Percentiles rank a stretch among this genome's conserved stretches.
Evolutionary conservation across 2,797 vertebrate species (phyloP).

Genomic region (Lophius americanus): DNA sequence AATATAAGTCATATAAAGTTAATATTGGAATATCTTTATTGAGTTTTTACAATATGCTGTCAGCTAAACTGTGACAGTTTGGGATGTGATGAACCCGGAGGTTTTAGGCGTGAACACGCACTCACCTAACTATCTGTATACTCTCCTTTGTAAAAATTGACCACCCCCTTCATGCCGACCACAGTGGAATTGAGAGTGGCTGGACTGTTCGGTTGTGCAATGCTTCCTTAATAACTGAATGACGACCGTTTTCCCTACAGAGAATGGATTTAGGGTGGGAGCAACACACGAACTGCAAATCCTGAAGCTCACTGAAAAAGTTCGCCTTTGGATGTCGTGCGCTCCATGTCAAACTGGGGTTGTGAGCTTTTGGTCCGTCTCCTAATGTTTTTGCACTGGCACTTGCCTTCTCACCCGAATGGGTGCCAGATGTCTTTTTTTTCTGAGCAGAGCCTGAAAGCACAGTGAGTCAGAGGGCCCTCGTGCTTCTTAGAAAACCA

Average conservation of each 20-base stretch:
- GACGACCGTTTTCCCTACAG: constrained; percentile 71
- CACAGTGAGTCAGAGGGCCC: constrained; percentile 57
- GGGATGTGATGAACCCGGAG: constrained; percentile 44
- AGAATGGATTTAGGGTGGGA: constrained; percentile 62
- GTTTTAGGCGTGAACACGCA: constrained; percentile 65
- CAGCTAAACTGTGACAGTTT: constrained; percentile 23
- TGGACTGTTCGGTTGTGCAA: constrained; percentile 63
- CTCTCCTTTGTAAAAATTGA: constrained; percentile 76
- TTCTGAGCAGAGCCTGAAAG: constrained; percentile 54
- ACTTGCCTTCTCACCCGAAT: constrained; percentile 68
- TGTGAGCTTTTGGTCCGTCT: constrained; percentile 70
- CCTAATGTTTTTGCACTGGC: constrained; percentile 79
- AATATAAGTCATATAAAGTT: constrained; percentile 1
- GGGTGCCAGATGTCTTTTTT: constrained; percentile 80
- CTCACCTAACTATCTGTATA: constrained; percentile 71
- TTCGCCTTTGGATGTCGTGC: constrained; percentile 75
- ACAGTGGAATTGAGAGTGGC: constrained; percentile 76
- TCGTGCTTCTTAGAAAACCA: constrained; percentile 66
- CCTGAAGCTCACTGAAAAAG: constrained; percentile 65
- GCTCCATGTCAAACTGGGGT: constrained; percentile 63
- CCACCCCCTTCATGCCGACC: constrained; percentile 70
- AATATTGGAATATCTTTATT: constrained; percentile 14
- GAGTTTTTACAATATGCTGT: constrained; percentile 28
- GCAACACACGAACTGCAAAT: constrained; percentile 68
- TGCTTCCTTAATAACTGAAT: constrained; percentile 77